Conservation (phyloP, 2,888 invertebrate genomes). For the Xestia xanthographa region DNA sequence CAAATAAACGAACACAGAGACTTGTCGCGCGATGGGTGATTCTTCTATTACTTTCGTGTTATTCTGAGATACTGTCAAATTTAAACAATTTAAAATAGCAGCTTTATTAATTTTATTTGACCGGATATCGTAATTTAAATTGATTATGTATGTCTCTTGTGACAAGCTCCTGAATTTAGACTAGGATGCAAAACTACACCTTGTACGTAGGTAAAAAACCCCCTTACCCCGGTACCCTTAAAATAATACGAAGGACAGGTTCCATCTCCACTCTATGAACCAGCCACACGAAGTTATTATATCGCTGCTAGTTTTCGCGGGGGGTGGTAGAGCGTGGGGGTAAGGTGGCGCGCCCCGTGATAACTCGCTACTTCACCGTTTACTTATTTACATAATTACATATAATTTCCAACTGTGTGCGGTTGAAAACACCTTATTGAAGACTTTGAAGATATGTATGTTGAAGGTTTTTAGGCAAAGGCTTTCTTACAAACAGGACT, state of each 20-base stretch:
- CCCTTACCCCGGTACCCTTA: too few species aligned
- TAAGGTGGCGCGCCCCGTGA: conserved; percentile 70
- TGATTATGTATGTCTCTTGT: too few species aligned
- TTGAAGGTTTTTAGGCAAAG: neutral
- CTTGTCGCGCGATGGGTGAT: too few species aligned
- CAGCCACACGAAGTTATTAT: conserved; percentile 86
- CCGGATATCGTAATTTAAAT: too few species aligned
- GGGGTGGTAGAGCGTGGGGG: conserved; percentile 61
- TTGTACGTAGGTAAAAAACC: too few species aligned
- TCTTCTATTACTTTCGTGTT: too few species aligned
- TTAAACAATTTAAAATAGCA: too few species aligned
- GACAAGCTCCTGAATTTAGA: too few species aligned
- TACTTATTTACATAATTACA: conserved; percentile 89
- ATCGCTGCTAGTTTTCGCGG: conserved; percentile 87
- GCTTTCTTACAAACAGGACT: neutral
- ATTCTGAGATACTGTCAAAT: too few species aligned
- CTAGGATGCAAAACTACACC: too few species aligned
- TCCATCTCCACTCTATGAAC: conserved; percentile 72
- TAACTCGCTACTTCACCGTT: conserved; percentile 81
- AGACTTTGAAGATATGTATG: conserved; percentile 17
- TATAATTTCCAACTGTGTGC: conserved; percentile 76
- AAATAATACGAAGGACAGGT: conserved; percentile 16
- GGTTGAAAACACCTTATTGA: conserved; percentile 60
- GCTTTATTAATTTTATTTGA: too few species aligned
- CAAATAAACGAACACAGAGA: too few species aligned